phyloP scores from a whole-genome alignment of 2,888 invertebrate genomes.

The Troides helena region DNA sequence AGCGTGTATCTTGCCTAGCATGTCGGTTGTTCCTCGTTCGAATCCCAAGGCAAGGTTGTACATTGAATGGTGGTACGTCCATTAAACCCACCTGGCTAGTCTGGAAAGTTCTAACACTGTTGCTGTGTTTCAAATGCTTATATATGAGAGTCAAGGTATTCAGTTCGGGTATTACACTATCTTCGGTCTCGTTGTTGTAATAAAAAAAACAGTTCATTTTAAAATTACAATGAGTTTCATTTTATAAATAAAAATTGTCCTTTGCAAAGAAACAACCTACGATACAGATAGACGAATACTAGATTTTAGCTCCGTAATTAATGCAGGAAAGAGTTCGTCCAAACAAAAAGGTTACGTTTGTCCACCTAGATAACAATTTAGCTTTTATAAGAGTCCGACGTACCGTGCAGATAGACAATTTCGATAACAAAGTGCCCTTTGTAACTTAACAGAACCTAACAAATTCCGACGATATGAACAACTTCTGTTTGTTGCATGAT shows the following conservation, averaged over 20 bases:
- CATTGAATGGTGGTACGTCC: too few species aligned
- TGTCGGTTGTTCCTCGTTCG: too few species aligned
- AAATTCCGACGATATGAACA: constrained; percentile 2
- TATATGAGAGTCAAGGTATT: too few species aligned
- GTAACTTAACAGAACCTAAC: constrained; percentile 3
- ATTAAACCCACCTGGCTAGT: too few species aligned
- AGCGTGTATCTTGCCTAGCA: too few species aligned
- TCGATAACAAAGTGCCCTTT: constrained; percentile 5
- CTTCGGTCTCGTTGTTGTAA: too few species aligned
- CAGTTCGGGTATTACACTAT: too few species aligned
- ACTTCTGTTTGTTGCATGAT: neutral
- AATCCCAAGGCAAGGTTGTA: too few species aligned
- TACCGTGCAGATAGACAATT: neutral
- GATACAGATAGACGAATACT: neutral
- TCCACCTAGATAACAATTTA: constrained; percentile 4
- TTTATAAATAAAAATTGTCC: neutral
- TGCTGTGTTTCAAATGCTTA: too few species aligned
- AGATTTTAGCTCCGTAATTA: neutral
- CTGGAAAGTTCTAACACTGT: too few species aligned
- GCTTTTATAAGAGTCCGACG: constrained; percentile 3
- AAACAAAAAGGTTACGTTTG: constrained; percentile 2
- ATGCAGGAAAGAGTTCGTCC: neutral
- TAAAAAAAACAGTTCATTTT: too few species aligned
- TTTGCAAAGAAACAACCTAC: neutral
- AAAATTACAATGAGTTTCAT: too few species aligned